Base-by-base conservation (phyloP, 2,113 vertebrate species). In the Potamarius usumacintae region DNA sequence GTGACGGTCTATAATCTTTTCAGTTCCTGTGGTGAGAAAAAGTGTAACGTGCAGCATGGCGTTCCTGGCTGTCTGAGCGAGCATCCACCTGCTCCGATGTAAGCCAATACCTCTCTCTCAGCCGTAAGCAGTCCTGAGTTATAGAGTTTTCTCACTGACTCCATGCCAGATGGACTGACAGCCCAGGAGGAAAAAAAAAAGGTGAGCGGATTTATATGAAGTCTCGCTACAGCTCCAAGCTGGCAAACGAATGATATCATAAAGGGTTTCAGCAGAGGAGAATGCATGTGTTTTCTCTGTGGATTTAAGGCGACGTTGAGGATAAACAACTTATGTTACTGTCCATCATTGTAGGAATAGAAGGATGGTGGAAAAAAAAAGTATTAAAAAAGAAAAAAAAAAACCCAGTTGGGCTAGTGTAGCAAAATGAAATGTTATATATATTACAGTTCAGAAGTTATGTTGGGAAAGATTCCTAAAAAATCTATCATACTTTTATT, bases 1-100 rank as follows among this genome's bases (percentile, higher is more conserved):
- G 34, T 15, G 7, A 20, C 57, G 42, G 42, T 71, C 79, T 67
- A 20, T 57, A 69, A 63, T 58, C 18, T 60, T 77, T 77, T 67
- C 4, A 42, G 50, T 65, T 77, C 53, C 57, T 20, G 11, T 2
- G 15, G 53, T 72, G 30, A 53, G 50, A 88, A 69, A 34, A 9
- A 53, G 10, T 65, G 85, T 78, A 84, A 78, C 6, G 18, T 79
- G 9, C 25, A 27, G 20, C 76, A 67, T 58, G 25, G 58, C 48
- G n/a, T 85, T 86, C 58, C 83, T 82, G 86, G 63, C 84, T 78
- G 74, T 55, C 83, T 84, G 79, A 48, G 7, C 60, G 22, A 60
- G 78, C 57, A 88, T 87, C 88, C 90, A 91, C 88, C 88, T 89
- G 90, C 85, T 88, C 71, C 15, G 27, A 55, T 74, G 90, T 79